phyloP scores from a whole-genome alignment of 2,888 invertebrate species.

The Netelia melanura region DNA sequence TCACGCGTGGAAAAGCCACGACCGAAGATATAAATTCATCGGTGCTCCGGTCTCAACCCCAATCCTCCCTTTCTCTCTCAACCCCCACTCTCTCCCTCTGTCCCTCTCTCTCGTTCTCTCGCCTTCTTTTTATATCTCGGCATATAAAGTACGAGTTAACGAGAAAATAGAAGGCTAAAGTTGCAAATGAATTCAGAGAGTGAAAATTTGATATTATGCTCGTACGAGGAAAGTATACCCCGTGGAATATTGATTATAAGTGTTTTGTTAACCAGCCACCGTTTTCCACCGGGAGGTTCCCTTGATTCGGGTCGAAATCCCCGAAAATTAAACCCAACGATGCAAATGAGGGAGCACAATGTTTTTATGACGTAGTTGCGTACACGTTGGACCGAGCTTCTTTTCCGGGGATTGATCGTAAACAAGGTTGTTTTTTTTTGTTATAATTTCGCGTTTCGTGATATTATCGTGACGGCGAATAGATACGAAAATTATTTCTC shows the following conservation, averaged over 20 bases:
- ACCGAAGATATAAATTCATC: slow-evolving; percentile 62
- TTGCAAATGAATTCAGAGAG: slow-evolving; percentile 56
- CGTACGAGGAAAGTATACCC: slow-evolving; percentile 4
- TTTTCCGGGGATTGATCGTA: too few species aligned
- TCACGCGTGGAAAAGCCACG: slow-evolving; percentile 60
- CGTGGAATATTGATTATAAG: slow-evolving; percentile 41
- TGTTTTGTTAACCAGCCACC: slow-evolving; percentile 27
- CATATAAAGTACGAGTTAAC: slow-evolving; percentile 56
- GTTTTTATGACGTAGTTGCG: too few species aligned
- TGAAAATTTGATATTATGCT: slow-evolving; percentile 53
- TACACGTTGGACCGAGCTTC: too few species aligned
- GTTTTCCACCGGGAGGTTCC: not conserved
- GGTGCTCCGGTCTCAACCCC: not conserved
- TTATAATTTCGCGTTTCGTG: too few species aligned
- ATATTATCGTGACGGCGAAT: too few species aligned
- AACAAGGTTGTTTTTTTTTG: too few species aligned
- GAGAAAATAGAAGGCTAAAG: slow-evolving; percentile 61
- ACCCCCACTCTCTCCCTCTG: not conserved
- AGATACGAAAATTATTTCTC: too few species aligned
- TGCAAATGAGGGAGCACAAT: not conserved
- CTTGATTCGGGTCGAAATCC: slow-evolving; percentile 13
- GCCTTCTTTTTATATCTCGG: slow-evolving; percentile 18
- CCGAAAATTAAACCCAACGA: slow-evolving; percentile 30
- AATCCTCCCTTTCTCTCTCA: too few species aligned
- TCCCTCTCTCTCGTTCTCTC: slow-evolving; percentile 23